A percentile compares a stretch with the other conserved stretches of the same genome.
Evolutionary conservation across 2,113 vertebrate species (phyloP).

Genomic region (Limanda limanda): DNA sequence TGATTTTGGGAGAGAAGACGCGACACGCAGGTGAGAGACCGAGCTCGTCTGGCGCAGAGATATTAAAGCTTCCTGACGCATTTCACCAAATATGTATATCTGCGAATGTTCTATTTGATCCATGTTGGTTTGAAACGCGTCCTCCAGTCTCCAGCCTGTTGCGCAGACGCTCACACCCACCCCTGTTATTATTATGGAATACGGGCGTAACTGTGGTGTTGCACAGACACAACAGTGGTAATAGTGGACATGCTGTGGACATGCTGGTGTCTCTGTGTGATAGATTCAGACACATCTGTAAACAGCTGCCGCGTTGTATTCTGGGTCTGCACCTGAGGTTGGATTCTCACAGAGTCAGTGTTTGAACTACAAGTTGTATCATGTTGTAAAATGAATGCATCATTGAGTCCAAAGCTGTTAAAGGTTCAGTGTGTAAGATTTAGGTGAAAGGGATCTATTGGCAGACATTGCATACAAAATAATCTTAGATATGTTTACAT

Average conservation of each 20-base stretch:
- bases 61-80: slow-evolving; percentile 4
- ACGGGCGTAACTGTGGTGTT: not conserved
- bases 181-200: slow-evolving; percentile 14
- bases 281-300: not conserved
- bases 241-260: not conserved
- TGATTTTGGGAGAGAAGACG: not conserved
- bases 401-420: too few relatives aligned
- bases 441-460: too few relatives aligned
- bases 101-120: not conserved
- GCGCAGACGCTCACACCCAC: slow-evolving; percentile 17
- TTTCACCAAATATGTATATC: not conserved
- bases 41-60: slow-evolving; percentile 48
- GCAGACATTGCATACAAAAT: too few relatives aligned
- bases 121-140: not conserved
- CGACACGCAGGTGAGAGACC: slow-evolving; percentile 61
- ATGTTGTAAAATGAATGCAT: too few relatives aligned
- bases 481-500: too few relatives aligned
- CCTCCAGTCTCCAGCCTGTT: slow-evolving; percentile 55
- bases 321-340: too few relatives aligned
- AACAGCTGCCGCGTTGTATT: too few relatives aligned
- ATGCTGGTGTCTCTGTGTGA: not conserved
- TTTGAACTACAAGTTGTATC: too few relatives aligned
- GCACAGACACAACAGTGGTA: slow-evolving; percentile 4
- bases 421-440: too few relatives aligned
- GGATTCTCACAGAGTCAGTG: too few relatives aligned